phyloP scores from a whole-genome alignment of 2,888 invertebrate genomes.

The Oxycera nigricornis region DNA sequence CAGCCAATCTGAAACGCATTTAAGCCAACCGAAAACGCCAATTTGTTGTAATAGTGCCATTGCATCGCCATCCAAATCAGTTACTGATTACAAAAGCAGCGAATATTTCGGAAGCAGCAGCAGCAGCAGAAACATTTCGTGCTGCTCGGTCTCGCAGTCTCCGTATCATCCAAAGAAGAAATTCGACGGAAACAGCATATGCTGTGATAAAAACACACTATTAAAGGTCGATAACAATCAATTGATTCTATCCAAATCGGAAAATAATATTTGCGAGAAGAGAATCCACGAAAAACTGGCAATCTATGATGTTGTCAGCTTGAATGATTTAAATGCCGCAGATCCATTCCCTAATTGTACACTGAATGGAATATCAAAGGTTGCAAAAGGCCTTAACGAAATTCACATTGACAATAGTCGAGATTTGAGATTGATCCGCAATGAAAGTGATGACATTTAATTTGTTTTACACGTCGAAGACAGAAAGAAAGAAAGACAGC shows the following conservation, averaged over 20 bases:
- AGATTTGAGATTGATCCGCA: conserved; percentile 23
- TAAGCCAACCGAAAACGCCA: conserved; percentile 8
- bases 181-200: not conserved
- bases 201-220: conserved; percentile 15
- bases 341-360: conserved; percentile 49
- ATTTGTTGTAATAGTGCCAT: not conserved
- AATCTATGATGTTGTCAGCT: conserved; percentile 53
- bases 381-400: conserved; percentile 44
- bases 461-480: not conserved
- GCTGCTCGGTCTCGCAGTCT: conserved; percentile 9
- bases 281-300: conserved; percentile 47
- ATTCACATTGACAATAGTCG: conserved; percentile 12
- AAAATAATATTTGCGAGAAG: conserved; percentile 52
- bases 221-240: conserved; percentile 39
- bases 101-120: not conserved
- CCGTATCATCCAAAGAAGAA: conserved; percentile 18
- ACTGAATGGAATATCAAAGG: conserved; percentile 49
- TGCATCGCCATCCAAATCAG: conserved; percentile 41
- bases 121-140: not conserved
- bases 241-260: conserved; percentile 51
- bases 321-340: conserved; percentile 51
- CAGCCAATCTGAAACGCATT: conserved; percentile 44
- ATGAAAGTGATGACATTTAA: conserved; percentile 12
- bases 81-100: conserved; percentile 25
- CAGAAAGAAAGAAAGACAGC: not conserved